phyloP scores from a whole-genome alignment of 2,797 vertebrate genomes.

The Miichthys miiuy region DNA sequence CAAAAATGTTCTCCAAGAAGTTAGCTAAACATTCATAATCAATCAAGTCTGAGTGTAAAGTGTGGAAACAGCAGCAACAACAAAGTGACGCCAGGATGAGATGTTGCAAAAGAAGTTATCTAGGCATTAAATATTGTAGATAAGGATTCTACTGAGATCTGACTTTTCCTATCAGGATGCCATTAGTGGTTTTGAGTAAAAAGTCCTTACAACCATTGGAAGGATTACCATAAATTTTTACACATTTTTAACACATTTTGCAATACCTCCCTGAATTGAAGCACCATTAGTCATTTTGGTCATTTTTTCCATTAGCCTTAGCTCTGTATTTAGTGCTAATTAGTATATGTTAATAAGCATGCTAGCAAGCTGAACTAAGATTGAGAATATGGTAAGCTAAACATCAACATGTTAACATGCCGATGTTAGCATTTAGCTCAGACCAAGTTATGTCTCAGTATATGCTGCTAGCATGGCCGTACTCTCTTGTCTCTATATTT shows the following conservation, averaged over 20 bases:
- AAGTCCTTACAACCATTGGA: neutral
- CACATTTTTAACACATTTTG: neutral
- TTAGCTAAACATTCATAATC: no score
- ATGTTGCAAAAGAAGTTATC: no score
- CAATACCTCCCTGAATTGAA: no score
- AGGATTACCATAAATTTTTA: neutral
- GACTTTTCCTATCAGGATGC: neutral
- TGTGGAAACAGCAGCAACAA: no score
- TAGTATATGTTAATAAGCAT: neutral
- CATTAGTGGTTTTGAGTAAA: neutral
- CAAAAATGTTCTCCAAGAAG: no score
- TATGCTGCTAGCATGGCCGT: neutral
- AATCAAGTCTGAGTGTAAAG: no score
- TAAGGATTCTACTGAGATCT: neutral
- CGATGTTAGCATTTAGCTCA: neutral
- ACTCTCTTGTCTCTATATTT: neutral
- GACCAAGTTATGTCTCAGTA: neutral
- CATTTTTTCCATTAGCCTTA: neutral
- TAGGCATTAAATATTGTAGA: no score
- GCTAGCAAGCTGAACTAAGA: neutral
- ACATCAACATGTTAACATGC: neutral
- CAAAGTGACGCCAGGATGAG: no score
- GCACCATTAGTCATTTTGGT: no score
- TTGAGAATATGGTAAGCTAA: neutral
- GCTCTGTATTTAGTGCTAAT: neutral